Evolutionary conservation across 2,797 vertebrate species (phyloP), one percentile per base, ranked within the genome.

Genomic region (Muraenolepis orangiensis): DNA sequence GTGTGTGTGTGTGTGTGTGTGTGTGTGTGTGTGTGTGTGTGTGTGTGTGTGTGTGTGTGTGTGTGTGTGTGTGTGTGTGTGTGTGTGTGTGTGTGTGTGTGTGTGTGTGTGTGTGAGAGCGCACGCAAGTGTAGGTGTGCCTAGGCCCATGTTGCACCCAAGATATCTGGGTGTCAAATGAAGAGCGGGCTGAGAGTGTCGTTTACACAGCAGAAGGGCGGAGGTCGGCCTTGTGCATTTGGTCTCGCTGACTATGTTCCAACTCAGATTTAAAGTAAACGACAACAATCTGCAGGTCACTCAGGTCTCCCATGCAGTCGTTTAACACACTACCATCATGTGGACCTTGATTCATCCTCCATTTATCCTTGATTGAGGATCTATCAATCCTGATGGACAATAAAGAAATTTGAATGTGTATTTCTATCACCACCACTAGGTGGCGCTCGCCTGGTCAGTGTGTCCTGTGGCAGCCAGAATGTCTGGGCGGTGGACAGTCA

Each of bases 401-500:
- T n/a, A n/a, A 10, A 66, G 20, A 38, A 6, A 38, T 38, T 11
- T 6, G 4, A 1, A 38, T 38, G 6, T 46, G 42, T 16, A 3
- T 2, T 46, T 16, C 46, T 8, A 20, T 7, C 30, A 29, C 40
- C 40, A 13, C 40, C 40, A 16, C 26, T 75, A 99, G 97, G 97
- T 77, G 80, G 88, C 2, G 86, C 97, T 30, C 96, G 91, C 71
- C 90, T 99, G 84, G 92, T 92, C 64, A 95, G 95, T 71, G 84
- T 98, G 82, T 93, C 96, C 16, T 99, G 98, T 70, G 97, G 98
- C 74, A 95, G 95, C 85, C 96, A 99, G 91, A 95, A 98, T 14
- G 92, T 99, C 70, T 99, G 98, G 98, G 96, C 96, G 1, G 96
- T 96, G 79, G 98, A 99, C 78, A 89, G 88, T 73, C 93, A 90